Conservation (phyloP, 2,113 vertebrate species). For the Cottus gobio region DNA sequence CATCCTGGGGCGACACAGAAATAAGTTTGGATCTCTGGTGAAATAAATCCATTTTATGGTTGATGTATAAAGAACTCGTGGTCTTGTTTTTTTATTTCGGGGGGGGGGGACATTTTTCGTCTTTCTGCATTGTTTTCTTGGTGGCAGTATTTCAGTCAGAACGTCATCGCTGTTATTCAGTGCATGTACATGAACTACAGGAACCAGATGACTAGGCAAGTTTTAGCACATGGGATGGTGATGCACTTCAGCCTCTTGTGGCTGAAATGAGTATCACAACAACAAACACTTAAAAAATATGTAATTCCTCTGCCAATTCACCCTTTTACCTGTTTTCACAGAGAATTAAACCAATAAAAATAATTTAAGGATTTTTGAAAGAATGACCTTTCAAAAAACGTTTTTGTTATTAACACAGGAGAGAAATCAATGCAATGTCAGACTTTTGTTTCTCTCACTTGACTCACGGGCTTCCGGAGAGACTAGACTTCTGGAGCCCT, state of each 20-base stretch:
- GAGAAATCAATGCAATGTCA: no score
- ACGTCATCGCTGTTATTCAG: background rate
- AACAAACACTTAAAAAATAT: background rate
- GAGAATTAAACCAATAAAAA: no score
- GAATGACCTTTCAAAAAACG: no score
- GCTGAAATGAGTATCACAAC: background rate
- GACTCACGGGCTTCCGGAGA: no score
- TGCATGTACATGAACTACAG: background rate
- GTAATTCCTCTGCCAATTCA: background rate
- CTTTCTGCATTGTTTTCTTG: background rate
- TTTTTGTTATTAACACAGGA: background rate
- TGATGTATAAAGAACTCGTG: constrained; percentile 66
- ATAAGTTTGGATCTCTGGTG: constrained; percentile 76
- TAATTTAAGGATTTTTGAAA: no score
- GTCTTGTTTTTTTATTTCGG: constrained; percentile 46
- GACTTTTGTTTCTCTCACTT: no score
- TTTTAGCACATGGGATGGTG: no score
- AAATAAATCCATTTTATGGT: constrained; percentile 84
- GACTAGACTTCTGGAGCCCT: no score
- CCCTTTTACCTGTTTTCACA: background rate
- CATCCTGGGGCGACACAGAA: constrained; percentile 71
- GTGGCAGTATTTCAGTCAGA: background rate
- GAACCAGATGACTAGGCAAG: background rate
- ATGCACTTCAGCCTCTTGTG: background rate
- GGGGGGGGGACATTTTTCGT: background rate